Percentiles rank a stretch among this genome's conserved stretches.
phyloP scores from a whole-genome alignment of 2,797 vertebrate genomes.

The Dromococcyx pavoninus region DNA sequence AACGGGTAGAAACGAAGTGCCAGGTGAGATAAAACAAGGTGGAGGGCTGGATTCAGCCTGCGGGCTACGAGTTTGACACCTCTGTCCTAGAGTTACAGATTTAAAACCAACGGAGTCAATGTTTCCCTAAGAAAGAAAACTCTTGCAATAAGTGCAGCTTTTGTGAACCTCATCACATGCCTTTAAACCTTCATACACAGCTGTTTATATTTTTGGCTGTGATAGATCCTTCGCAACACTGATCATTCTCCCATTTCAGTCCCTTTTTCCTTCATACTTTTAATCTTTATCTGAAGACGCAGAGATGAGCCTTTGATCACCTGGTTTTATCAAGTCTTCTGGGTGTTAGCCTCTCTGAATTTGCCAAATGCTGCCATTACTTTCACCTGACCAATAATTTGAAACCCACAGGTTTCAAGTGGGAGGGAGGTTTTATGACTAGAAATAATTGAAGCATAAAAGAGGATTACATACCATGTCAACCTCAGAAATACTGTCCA shows the following conservation, averaged over 20 bases:
- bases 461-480: constrained; percentile 86
- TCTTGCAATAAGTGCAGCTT: neutral
- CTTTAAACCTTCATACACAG: neutral
- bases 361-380: neutral
- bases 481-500: constrained; percentile 97
- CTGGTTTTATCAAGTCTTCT: neutral
- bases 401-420: neutral
- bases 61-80: too few relatives aligned
- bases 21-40: too few relatives aligned
- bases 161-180: neutral
- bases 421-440: neutral
- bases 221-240: neutral
- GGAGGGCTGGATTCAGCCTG: too few relatives aligned
- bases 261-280: neutral
- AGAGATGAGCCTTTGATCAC: neutral
- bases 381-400: neutral
- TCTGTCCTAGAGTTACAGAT: neutral
- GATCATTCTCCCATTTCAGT: neutral
- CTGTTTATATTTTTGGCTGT: neutral
- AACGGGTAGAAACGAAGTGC: too few relatives aligned
- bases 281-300: neutral
- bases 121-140: neutral
- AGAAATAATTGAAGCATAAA: neutral
- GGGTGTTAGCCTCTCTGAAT: neutral
- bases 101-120: neutral